Evolutionary conservation across 2,888 invertebrate species (phyloP), one percentile per base, ranked within the genome.

Genomic region (Rhamphomyia laevipes): DNA sequence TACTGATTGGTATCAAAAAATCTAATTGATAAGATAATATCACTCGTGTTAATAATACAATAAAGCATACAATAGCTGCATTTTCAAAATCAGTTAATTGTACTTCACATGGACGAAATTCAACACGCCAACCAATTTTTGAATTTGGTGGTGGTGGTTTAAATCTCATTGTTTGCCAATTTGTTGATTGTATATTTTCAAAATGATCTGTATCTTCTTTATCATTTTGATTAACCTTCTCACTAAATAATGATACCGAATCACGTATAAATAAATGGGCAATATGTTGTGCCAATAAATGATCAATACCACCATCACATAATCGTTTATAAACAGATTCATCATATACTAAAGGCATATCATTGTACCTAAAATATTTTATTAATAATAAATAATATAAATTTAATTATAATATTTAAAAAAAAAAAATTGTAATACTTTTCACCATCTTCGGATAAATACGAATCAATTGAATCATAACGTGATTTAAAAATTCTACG

Each of bases 31-130:
- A 99, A 21, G 96, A 92, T 43, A 99, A 77, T 62, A 99, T 96
- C 55, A 95, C 97, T 56, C 97, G 75, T 0, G 99, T 99, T 53
- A 99, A 77, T 44, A 99, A 75, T 16, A 99, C 97, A 13, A 99
- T 86, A 70, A 99, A 99, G 66, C 95, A 94, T 17, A 95, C 95
- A 61, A 93, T 87, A 4, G 99, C 99, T 1, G 99, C 97, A 74
- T 99, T 99, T 74, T 99, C 99, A 73, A 99, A 99, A 74, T 99
- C 97, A 0, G 99, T 97, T 58, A 99, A 80, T 72, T 99, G 99
- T 17, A 93, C 89, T 73, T 94, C 95, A 68, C 97, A 97, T 40
- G 99, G 97, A 27, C 99, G 82, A 75, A 99, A 99, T 75, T 99
- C 99, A 1, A 99, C 99, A 57, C 99, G 80, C 99, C 99, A 99